Conservation (phyloP, 2,113 vertebrate genomes). For the Raja brachyura region DNA sequence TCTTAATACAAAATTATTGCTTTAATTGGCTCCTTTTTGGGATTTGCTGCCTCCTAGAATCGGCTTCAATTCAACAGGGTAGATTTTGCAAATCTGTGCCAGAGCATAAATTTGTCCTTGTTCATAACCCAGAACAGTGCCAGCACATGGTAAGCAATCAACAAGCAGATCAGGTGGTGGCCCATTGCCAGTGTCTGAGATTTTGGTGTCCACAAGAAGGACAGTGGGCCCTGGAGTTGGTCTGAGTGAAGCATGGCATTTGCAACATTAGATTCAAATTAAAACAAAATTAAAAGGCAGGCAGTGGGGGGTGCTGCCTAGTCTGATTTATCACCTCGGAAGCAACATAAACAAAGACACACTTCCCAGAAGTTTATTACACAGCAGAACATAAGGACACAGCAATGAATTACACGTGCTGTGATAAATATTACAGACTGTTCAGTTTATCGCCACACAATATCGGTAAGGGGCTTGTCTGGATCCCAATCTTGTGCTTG, state of each 20-base stretch:
- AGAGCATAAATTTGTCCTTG: background rate
- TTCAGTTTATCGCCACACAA: conserved; percentile 8
- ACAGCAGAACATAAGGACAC: background rate
- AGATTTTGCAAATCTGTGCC: background rate
- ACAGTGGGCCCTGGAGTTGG: background rate
- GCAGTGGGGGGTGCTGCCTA: background rate
- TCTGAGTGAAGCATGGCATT: background rate
- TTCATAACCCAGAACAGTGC: background rate
- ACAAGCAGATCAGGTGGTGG: background rate
- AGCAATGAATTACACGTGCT: background rate
- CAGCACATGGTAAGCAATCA: background rate
- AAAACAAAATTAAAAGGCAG: background rate
- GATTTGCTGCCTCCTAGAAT: background rate
- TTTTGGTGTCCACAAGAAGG: background rate
- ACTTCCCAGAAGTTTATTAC: background rate
- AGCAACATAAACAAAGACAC: background rate
- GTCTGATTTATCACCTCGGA: background rate
- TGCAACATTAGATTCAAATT: background rate
- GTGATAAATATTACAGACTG: conserved; percentile 21
- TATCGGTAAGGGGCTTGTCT: background rate
- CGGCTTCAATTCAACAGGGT: background rate
- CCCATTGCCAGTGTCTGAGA: background rate
- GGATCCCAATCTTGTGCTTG: background rate
- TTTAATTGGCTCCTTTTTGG: background rate
- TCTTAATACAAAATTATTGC: background rate